Conservation (phyloP, 1,140 invertebrate species). For the Drosophila teissieri region DNA sequence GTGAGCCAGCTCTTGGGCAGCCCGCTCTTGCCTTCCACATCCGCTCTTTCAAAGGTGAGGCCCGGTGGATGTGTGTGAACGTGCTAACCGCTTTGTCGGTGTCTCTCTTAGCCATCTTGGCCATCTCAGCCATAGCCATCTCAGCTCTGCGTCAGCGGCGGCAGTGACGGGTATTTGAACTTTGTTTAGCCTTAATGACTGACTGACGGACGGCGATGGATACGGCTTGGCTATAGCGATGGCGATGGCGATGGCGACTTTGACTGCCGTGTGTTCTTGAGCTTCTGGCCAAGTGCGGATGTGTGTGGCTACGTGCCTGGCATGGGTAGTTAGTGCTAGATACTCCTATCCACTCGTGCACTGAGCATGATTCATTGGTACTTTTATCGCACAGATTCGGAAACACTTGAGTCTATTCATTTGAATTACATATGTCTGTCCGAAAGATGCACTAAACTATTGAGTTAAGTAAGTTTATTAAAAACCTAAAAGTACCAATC, state of each 20-base stretch:
- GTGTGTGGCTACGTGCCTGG: slow-evolving; percentile 63
- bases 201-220: slow-evolving; percentile 43
- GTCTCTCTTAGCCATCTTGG: slow-evolving; percentile 19
- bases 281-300: slow-evolving; percentile 67
- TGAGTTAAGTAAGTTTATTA: neutral
- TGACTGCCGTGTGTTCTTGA: slow-evolving; percentile 66
- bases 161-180: slow-evolving; percentile 53
- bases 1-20: no score
- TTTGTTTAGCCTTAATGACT: slow-evolving; percentile 61
- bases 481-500: neutral
- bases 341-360: slow-evolving; percentile 12
- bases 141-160: slow-evolving; percentile 24
- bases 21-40: slow-evolving; percentile 25
- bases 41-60: slow-evolving; percentile 33
- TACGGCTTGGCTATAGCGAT: slow-evolving; percentile 1
- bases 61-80: slow-evolving; percentile 16
- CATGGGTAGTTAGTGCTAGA: slow-evolving; percentile 45
- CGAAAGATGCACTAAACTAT: no score
- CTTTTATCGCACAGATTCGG: slow-evolving; percentile 7
- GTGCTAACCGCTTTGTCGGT: slow-evolving; percentile 33
- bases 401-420: no score
- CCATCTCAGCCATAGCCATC: slow-evolving; percentile 43
- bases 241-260: slow-evolving; percentile 28
- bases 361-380: slow-evolving; percentile 10
- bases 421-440: no score